Evolutionary conservation across 2,797 vertebrate genomes (phyloP).

Genomic region (Sibirionetta formosa): DNA sequence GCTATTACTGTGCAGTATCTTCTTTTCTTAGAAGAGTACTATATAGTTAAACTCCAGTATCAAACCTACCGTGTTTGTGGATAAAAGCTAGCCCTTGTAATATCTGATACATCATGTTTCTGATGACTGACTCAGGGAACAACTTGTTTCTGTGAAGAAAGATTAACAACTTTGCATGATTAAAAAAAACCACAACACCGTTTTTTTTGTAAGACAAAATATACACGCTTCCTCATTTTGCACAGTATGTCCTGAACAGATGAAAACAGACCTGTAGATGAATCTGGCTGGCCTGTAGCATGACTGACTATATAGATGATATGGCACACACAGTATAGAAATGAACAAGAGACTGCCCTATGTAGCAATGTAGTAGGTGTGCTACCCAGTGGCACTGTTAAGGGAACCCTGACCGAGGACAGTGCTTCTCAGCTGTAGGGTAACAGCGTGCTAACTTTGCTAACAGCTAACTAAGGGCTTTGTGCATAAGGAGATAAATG

Average conservation of each 20-base stretch:
- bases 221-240: background rate
- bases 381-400: background rate
- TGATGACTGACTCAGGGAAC: slow-evolving; percentile 97
- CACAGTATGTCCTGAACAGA: background rate
- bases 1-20: background rate
- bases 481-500: background rate
- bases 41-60: background rate
- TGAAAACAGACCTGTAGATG: background rate
- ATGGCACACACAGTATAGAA: rapidly evolving
- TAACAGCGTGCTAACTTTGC: rapidly evolving
- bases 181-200: background rate
- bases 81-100: slow-evolving; percentile 98
- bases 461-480: background rate
- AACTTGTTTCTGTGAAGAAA: slow-evolving; percentile 95
- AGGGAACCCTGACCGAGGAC: background rate
- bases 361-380: background rate
- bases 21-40: background rate
- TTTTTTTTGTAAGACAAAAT: background rate
- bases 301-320: rapidly evolving
- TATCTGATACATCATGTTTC: slow-evolving; percentile 99
- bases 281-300: background rate
- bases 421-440: background rate
- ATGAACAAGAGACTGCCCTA: background rate
- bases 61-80: slow-evolving; percentile 97
- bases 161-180: slow-evolving; percentile 66